phyloP scores from a whole-genome alignment of 2,797 vertebrate genomes.

The Malurus leucopterus region DNA sequence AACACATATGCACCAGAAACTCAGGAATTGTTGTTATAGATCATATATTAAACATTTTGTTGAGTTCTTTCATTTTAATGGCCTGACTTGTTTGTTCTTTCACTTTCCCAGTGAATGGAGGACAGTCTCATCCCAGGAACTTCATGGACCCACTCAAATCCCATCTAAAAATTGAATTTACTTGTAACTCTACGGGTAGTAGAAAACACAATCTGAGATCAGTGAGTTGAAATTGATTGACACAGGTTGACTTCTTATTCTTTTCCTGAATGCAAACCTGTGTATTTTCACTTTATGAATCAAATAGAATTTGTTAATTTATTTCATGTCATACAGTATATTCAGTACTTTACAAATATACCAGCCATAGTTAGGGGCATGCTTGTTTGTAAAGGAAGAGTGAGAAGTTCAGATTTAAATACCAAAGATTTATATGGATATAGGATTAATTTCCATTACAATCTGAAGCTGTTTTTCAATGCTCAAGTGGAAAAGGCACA shows the following conservation, averaged over 20 bases:
- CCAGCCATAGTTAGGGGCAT: neutral
- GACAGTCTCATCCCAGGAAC: neutral
- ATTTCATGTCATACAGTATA: neutral
- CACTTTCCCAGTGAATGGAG: neutral
- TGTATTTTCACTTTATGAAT: neutral
- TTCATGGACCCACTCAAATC: neutral
- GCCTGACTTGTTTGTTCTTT: neutral
- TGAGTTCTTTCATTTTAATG: neutral
- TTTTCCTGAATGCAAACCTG: neutral
- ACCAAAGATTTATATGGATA: neutral
- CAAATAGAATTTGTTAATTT: neutral
- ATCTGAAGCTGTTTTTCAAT: neutral
- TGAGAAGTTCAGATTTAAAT: neutral
- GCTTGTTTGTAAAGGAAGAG: neutral
- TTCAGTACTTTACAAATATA: neutral
- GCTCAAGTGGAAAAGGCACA: neutral
- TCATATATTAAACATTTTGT: neutral
- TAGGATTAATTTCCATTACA: neutral
- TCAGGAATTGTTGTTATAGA: neutral
- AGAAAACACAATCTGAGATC: neutral
- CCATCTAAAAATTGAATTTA: neutral
- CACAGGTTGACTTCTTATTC: neutral
- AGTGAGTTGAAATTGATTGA: neutral
- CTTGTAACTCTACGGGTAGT: neutral
- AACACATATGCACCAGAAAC: neutral